These are phyloP conservation scores for Dunckerocampus dactyliophorus DNA, from an alignment of 2,113 vertebrate genomes.

Conservation along the genomic window DNA sequence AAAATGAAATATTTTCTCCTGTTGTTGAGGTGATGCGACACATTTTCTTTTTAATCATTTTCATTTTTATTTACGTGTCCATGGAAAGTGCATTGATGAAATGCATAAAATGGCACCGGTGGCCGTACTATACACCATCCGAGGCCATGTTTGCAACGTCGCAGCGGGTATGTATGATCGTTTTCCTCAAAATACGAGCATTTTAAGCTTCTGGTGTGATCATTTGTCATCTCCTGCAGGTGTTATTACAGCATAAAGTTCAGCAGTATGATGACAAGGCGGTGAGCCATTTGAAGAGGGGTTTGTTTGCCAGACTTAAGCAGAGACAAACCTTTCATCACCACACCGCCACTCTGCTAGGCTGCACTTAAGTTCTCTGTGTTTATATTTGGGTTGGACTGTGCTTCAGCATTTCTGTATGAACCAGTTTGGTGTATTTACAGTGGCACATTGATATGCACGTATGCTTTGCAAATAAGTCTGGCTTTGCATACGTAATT, in stretches of 20 bases:
- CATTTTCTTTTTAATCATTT: too few relatives aligned
- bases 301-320: conserved; percentile 16
- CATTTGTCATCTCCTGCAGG: not conserved
- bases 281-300: conserved; percentile 19
- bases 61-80: too few relatives aligned
- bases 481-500: not conserved
- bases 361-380: conserved; percentile 23
- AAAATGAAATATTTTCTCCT: too few relatives aligned
- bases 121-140: too few relatives aligned
- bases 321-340: conserved; percentile 35
- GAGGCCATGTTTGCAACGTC: too few relatives aligned
- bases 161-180: too few relatives aligned
- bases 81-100: too few relatives aligned
- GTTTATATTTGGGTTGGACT: conserved; percentile 14
- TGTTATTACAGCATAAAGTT: conserved; percentile 21
- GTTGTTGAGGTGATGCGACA: too few relatives aligned
- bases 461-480: not conserved
- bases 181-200: too few relatives aligned
- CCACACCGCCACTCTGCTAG: conserved; percentile 22
- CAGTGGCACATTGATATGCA: not conserved
- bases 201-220: too few relatives aligned
- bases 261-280: conserved; percentile 33
- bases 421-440: not conserved
- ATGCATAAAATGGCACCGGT: too few relatives aligned
- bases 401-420: conserved; percentile 6